Percentiles rank a stretch among this genome's conserved stretches.
These are phyloP conservation scores for Takifugu ocellatus DNA, from an alignment of 2,797 vertebrate genomes.

Conservation along the genomic window DNA sequence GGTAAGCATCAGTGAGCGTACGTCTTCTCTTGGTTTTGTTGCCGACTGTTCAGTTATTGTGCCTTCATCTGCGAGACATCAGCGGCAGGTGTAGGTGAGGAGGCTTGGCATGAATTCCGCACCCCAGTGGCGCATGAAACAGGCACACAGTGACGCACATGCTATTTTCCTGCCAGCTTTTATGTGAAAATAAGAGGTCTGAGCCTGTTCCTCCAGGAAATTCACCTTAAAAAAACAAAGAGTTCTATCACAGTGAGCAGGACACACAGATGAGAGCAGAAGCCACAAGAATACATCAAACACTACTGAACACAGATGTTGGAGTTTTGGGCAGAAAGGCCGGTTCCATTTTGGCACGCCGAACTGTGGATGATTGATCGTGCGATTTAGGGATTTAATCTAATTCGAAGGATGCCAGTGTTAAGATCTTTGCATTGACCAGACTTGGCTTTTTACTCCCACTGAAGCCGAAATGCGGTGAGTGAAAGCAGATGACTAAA, in stretches of 20 bases:
- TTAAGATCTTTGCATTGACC: conserved; percentile 49
- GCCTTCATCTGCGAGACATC: conserved; percentile 46
- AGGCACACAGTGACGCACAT: conserved; percentile 50
- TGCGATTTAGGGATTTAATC: conserved; percentile 73
- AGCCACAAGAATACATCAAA: conserved; percentile 1
- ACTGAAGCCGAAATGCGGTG: conserved; percentile 14
- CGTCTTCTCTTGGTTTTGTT: background rate
- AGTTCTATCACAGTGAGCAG: conserved; percentile 35
- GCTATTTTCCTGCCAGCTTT: conserved; percentile 58
- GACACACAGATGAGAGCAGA: conserved; percentile 18
- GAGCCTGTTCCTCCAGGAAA: conserved; percentile 39
- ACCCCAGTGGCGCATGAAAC: conserved; percentile 63
- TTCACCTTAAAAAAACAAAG: conserved; percentile 39
- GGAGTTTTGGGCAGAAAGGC: conserved; percentile 34
- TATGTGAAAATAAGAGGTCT: conserved; percentile 49
- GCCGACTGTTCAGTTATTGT: conserved; percentile 26
- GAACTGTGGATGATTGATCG: conserved; percentile 67
- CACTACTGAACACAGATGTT: conserved; percentile 14
- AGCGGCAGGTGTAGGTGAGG: conserved; percentile 65
- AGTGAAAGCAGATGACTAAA: conserved; percentile 8
- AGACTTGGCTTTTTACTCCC: conserved; percentile 35
- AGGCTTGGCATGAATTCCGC: conserved; percentile 53
- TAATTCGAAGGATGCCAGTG: conserved; percentile 62
- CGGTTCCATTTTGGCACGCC: conserved; percentile 58
- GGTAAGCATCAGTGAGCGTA: too few relatives aligned